phyloP scores from a whole-genome alignment of 2,888 invertebrate species.

The Campoplex capitator region DNA sequence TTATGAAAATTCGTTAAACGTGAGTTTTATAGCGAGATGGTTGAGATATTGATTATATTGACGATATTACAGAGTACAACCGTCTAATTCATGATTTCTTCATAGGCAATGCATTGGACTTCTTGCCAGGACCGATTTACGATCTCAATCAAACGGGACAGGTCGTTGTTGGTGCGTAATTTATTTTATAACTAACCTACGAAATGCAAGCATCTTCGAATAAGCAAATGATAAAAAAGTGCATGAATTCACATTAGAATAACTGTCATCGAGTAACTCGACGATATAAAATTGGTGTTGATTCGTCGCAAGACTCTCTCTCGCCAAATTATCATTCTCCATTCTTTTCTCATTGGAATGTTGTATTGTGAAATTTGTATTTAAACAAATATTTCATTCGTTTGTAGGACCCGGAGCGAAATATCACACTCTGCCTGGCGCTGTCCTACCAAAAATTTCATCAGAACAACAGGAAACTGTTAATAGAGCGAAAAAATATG shows the following conservation, averaged over 20 bases:
- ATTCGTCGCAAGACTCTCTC: no score
- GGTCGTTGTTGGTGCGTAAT: slow-evolving; percentile 90
- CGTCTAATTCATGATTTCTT: slow-evolving; percentile 77
- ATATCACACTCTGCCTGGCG: slow-evolving; percentile 93
- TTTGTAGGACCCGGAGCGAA: slow-evolving; percentile 94
- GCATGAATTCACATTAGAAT: neutral
- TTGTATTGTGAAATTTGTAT: neutral
- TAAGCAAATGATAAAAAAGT: neutral
- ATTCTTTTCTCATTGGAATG: neutral
- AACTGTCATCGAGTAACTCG: neutral
- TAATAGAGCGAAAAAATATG: slow-evolving; percentile 98
- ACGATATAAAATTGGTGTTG: neutral
- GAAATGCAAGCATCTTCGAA: neutral
- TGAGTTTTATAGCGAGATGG: slow-evolving; percentile 68
- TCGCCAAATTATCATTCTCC: no score
- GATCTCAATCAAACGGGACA: slow-evolving; percentile 95
- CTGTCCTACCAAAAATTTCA: slow-evolving; percentile 94
- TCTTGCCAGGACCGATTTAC: slow-evolving; percentile 90
- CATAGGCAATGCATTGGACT: slow-evolving; percentile 85
- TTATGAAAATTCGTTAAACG: slow-evolving; percentile 37
- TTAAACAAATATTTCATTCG: slow-evolving; percentile 6
- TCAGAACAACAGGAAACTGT: slow-evolving; percentile 96
- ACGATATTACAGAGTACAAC: slow-evolving; percentile 60
- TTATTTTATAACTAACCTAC: neutral
- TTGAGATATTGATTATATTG: slow-evolving; percentile 71